A percentile compares a stretch with the other conserved stretches of the same genome.
phyloP scores from a whole-genome alignment of 2,888 invertebrate species.

The Amphipyra tragopoginis region DNA sequence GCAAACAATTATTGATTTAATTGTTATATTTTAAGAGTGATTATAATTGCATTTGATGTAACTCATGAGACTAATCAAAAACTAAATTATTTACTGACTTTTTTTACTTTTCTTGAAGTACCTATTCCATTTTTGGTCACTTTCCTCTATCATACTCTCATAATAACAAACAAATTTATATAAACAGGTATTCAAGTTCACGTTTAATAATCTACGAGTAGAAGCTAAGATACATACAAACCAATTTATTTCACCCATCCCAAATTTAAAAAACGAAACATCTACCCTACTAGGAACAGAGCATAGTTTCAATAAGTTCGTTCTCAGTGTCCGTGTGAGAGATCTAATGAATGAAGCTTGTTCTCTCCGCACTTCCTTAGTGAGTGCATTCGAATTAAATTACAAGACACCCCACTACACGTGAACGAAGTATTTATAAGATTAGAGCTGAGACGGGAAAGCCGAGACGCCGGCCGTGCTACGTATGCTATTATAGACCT shows the following conservation, averaged over 20 bases:
- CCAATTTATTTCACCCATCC: neutral
- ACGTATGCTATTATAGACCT: slow-evolving; percentile 21
- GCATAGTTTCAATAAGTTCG: slow-evolving; percentile 37
- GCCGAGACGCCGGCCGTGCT: slow-evolving; percentile 40
- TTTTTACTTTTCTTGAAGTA: too few relatives aligned
- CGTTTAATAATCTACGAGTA: too few relatives aligned
- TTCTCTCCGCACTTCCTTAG: slow-evolving; percentile 57
- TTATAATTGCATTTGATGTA: too few relatives aligned
- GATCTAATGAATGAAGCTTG: slow-evolving; percentile 65
- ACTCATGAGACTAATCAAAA: too few relatives aligned
- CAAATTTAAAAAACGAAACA: slow-evolving; percentile 34
- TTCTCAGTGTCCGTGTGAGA: slow-evolving; percentile 35
- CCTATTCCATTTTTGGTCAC: too few relatives aligned
- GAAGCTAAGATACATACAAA: too few relatives aligned
- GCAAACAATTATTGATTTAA: too few relatives aligned
- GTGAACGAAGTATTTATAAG: slow-evolving; percentile 61
- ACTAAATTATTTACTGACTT: too few relatives aligned
- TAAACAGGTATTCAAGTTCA: too few relatives aligned
- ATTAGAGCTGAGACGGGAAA: slow-evolving; percentile 52
- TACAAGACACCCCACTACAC: slow-evolving; percentile 61
- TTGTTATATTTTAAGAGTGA: too few relatives aligned
- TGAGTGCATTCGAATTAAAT: slow-evolving; percentile 68
- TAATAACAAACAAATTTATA: too few relatives aligned
- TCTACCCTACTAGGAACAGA: slow-evolving; percentile 1
- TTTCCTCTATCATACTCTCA: too few relatives aligned